Conservation (phyloP, 2,888 invertebrate species). For the Morinoia aosen region DNA sequence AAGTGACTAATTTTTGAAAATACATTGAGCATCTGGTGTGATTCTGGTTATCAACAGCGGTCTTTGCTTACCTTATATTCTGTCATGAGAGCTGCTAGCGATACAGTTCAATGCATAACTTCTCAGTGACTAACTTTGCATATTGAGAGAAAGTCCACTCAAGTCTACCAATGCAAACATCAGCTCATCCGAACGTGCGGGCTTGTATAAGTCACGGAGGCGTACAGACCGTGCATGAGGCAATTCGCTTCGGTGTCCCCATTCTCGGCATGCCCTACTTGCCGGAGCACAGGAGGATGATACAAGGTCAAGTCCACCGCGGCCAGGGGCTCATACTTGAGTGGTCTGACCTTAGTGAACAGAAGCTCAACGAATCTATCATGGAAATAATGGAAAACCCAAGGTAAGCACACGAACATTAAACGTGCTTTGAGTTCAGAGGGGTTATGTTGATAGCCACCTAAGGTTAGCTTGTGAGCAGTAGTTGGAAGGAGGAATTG, state of each 20-base stretch:
- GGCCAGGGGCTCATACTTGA: constrained; percentile 58
- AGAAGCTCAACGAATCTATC: constrained; percentile 46
- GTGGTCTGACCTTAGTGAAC: constrained; percentile 58
- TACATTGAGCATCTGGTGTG: not conserved
- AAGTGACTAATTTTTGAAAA: not conserved
- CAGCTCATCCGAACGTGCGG: not conserved
- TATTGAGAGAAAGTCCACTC: too few relatives aligned
- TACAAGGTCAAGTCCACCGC: constrained; percentile 49
- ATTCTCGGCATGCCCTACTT: constrained; percentile 60
- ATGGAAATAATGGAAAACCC: constrained; percentile 32
- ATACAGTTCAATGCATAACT: not conserved
- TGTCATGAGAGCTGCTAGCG: not conserved
- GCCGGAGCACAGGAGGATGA: constrained; percentile 57
- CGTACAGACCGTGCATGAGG: constrained; percentile 67
- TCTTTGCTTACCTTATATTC: not conserved
- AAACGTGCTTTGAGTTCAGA: not conserved
- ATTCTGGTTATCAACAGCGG: not conserved
- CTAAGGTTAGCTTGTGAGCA: too few relatives aligned
- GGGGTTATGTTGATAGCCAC: not conserved
- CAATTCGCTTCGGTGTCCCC: constrained; percentile 66
- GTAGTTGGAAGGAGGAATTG: too few relatives aligned
- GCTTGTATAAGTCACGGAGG: constrained; percentile 67
- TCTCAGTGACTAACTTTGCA: too few relatives aligned
- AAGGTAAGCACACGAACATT: constrained; percentile 9
- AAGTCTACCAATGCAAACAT: not conserved